These are phyloP conservation scores for Bubo scandiacus DNA, from an alignment of 2,113 vertebrate genomes.

Conservation along the genomic window DNA sequence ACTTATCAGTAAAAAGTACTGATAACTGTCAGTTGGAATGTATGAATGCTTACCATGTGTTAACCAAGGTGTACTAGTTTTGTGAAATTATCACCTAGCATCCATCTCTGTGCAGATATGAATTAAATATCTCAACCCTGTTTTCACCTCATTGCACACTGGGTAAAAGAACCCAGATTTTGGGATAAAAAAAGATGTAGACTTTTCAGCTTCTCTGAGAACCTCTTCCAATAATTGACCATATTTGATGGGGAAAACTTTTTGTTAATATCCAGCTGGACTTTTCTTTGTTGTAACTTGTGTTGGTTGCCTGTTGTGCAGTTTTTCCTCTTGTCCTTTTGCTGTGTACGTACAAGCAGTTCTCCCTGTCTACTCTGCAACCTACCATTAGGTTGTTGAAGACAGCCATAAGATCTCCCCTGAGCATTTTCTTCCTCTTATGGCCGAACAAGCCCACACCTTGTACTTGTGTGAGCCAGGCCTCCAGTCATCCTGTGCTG, in stretches of 20 bases:
- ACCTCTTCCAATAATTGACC: background rate
- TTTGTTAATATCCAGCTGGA: background rate
- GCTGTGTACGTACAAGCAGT: rapidly evolving
- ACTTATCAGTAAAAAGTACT: no score
- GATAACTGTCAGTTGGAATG: no score
- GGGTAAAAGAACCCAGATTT: no score
- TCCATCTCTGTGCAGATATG: no score
- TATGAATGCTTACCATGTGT: no score
- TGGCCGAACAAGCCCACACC: background rate
- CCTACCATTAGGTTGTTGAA: background rate
- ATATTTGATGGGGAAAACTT: background rate
- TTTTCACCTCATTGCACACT: no score
- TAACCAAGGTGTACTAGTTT: no score
- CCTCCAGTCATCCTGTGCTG: background rate
- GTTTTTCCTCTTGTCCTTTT: background rate
- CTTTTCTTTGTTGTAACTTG: background rate
- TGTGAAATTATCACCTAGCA: no score
- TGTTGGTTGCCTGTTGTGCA: background rate
- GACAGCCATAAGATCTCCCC: background rate
- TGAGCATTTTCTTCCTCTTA: background rate
- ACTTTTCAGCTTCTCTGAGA: background rate
- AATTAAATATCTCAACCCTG: no score
- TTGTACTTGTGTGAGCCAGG: background rate
- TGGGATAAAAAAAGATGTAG: background rate
- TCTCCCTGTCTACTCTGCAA: background rate